phyloP scores from a whole-genome alignment of 1,140 invertebrate genomes.

The Papilio machaon region DNA sequence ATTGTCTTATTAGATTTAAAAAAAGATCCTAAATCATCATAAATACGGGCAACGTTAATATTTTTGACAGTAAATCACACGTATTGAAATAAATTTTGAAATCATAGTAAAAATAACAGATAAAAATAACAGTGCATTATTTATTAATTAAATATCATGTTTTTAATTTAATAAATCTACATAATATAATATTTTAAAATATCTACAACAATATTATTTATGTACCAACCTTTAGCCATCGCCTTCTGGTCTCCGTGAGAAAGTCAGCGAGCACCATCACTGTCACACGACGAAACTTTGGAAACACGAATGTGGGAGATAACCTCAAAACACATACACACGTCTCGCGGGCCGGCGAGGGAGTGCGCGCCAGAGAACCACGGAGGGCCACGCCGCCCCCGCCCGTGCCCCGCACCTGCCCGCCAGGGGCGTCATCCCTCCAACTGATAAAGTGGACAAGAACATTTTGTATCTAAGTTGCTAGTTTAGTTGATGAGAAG shows the following conservation, averaged over 20 bases:
- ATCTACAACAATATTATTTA: constrained; percentile 27
- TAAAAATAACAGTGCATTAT: too few species aligned
- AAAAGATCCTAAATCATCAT: not conserved
- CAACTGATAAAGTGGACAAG: not conserved
- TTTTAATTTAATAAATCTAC: not conserved
- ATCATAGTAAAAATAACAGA: not conserved
- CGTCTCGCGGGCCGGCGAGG: constrained; percentile 41
- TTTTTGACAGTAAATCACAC: not conserved
- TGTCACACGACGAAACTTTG: constrained; percentile 39
- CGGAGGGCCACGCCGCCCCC: constrained; percentile 31
- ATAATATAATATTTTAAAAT: constrained; percentile 25
- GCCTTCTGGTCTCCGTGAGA: constrained; percentile 68
- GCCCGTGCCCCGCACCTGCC: constrained; percentile 20
- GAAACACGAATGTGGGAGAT: constrained; percentile 22
- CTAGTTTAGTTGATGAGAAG: not conserved
- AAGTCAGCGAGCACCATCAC: constrained; percentile 72
- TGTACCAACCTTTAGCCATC: constrained; percentile 70
- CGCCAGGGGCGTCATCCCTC: constrained; percentile 21
- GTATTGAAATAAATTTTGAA: too few species aligned
- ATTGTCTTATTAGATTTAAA: not conserved
- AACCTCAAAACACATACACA: constrained; percentile 42
- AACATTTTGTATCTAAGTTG: not conserved
- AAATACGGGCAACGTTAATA: not conserved
- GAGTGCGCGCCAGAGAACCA: constrained; percentile 43
- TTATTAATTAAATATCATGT: not conserved